Evolutionary conservation across 2,113 vertebrate species (phyloP), one percentile per base, ranked within the genome.

Genomic region (Mastomys natalensis): DNA sequence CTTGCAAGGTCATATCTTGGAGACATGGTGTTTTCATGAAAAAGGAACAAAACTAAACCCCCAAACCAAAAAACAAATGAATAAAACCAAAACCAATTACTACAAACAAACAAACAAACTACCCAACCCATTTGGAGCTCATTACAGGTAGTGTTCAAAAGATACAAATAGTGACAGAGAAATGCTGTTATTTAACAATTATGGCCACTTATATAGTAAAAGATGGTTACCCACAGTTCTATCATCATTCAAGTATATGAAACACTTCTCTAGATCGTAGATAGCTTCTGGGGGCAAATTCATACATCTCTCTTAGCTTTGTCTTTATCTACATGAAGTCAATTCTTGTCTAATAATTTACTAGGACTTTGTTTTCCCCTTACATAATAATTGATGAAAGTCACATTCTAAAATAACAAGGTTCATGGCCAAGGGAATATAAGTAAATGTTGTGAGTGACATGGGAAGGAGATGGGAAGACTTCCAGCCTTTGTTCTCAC

Each of bases 391-490:
- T 10, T 78, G 66, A 91, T 95, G 68, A 77, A 91, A 87, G 53
- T 34, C 58, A 89, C 10, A 73, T 90, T 97, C 89, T 62, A 90
- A 95, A 95, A 88, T 37, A 93, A 55, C 45, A 92, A 74, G 88
- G 92, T 77, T 22, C 37, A 26, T 58, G 66, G 51, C 60, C 8
- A 58, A 88, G 80, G 60, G 53, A 91, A 86, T 68, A 19, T 82
- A 86, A 95, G 92, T 22, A 86, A 90, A 51, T 91, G 40, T 78
- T 91, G 29, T 60, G 90, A 84, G 12, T 15, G 68, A n/a, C 12
- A 1, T 72, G 51, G 19, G 34, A 58, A 4, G 40, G 4, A 24
- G 40, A 51, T 62, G 66, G 84, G 68, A 95, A 88, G 37, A 88
- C 45, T 80, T 84, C 29, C 34, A 72, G 85, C 31, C 19, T 66